Evolutionary conservation across 2,888 invertebrate genomes (phyloP).

Genomic region (Phengaris arion): DNA sequence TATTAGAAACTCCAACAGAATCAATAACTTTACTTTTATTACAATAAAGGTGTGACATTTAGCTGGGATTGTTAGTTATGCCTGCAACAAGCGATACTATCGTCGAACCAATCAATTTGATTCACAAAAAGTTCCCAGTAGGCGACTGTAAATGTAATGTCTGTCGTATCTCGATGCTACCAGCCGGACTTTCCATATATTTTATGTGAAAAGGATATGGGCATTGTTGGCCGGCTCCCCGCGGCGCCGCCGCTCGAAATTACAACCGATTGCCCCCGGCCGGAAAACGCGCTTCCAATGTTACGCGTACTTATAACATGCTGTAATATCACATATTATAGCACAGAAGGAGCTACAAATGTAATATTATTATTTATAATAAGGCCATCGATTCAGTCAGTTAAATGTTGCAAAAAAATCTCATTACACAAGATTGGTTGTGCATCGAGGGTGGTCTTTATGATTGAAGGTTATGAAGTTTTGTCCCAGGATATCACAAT

Average conservation of each 20-base stretch:
- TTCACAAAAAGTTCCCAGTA: conserved; percentile 76
- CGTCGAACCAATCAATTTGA: conserved; percentile 78
- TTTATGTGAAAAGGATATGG: conserved; percentile 79
- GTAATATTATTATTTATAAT: too few species aligned
- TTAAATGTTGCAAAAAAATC: neutral
- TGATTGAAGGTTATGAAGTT: conserved; percentile 3
- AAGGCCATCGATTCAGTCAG: neutral
- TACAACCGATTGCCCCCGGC: conserved; percentile 61
- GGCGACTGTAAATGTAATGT: conserved; percentile 66
- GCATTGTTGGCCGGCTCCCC: conserved; percentile 73
- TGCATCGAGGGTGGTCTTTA: conserved; percentile 7
- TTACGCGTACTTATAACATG: conserved; percentile 54
- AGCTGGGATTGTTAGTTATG: conserved; percentile 28
- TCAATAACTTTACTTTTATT: conserved; percentile 5
- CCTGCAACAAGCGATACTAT: conserved; percentile 69
- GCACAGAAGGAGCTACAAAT: neutral
- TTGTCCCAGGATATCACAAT: neutral
- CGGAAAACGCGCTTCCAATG: conserved; percentile 72
- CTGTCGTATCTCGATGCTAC: conserved; percentile 73
- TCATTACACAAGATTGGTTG: neutral
- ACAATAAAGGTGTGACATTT: conserved; percentile 9
- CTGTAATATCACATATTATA: too few species aligned
- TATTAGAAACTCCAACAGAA: neutral
- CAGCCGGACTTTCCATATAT: conserved; percentile 76
- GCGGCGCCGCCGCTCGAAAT: conserved; percentile 74